These are phyloP conservation scores for Cantharis lateralis DNA, from an alignment of 2,888 invertebrate genomes.

Conservation along the genomic window DNA sequence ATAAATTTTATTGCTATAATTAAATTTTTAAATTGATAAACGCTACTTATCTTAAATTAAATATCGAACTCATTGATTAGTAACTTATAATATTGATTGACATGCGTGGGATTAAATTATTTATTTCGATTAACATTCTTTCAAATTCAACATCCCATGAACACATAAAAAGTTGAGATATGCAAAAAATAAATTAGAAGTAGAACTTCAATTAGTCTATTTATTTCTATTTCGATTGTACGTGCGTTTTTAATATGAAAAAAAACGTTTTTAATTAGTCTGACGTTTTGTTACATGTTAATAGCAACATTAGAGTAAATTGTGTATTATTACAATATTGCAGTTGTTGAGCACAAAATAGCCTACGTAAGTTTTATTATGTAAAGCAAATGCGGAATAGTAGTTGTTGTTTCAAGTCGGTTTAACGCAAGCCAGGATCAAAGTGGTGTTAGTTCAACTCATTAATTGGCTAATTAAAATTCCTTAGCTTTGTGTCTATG, in stretches of 20 bases:
- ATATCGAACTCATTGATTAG: background rate
- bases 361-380: background rate
- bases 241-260: background rate
- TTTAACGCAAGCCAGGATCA: slow-evolving; percentile 16
- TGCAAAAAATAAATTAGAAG: background rate
- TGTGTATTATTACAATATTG: background rate
- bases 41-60: background rate
- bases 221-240: background rate
- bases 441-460: slow-evolving; percentile 22
- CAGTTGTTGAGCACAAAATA: background rate
- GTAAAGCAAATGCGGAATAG: slow-evolving; percentile 10
- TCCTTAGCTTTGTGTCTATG: slow-evolving; percentile 21
- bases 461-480: slow-evolving; percentile 34
- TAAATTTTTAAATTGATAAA: background rate
- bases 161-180: background rate
- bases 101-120: background rate
- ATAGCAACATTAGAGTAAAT: background rate
- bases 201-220: background rate
- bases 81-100: slow-evolving; percentile 2
- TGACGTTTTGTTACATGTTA: background rate
- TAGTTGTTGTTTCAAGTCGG: slow-evolving; percentile 7
- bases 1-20: background rate
- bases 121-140: background rate
- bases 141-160: background rate
- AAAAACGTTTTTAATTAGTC: background rate